Evolutionary conservation across 2,797 vertebrate genomes (phyloP), one percentile per base, ranked within the genome.

Genomic region (Sebastes nivosus): DNA sequence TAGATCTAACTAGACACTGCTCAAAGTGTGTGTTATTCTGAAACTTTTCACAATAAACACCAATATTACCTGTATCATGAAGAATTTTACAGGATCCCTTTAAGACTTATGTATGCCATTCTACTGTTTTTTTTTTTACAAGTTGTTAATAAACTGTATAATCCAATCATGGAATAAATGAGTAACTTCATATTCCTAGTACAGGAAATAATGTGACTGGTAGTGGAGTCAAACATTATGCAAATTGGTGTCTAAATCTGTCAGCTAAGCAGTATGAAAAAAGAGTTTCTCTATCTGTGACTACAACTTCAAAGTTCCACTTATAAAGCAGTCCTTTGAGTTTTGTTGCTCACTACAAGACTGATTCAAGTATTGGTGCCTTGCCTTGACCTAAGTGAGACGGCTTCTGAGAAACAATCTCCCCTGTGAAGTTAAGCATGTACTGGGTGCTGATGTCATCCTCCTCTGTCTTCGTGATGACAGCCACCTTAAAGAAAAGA

Each of bases 401-500:
- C 20, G 98, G 98, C 84, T 96, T 98, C 88, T 97, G 96, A 65
- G 96, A 97, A 77, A 96, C 90, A 80, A 99, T 66, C 38, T 89
- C 92, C 5, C 99, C 99, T 0, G 80, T 96, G 82, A 81, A 84
- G 91, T 98, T 96, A 55, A 99, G 94, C 30, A 86, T 88, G 92
- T 99, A 99, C 20, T 97, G 97, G 65, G 95, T 96, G 90, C 99
- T 98, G 91, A 98, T 89, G 64, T 97, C 95, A 75, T 99, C 97
- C 54, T 72, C 95, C 57, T 91, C 87, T 1, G 97, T 98, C 92
- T 96, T 99, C 8, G 98, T 99, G 83, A 97, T 97, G 73, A 99
- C 91, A 46, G 94, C 70, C 75, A 99, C 97, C 99, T 99, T 87
- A 72, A 66, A 68, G 75, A 77, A 79, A 76, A 72, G 16, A 32